Evolutionary conservation across 2,888 invertebrate species (phyloP), one percentile per base, ranked within the genome.

Genomic region (Vanessa cardui): DNA sequence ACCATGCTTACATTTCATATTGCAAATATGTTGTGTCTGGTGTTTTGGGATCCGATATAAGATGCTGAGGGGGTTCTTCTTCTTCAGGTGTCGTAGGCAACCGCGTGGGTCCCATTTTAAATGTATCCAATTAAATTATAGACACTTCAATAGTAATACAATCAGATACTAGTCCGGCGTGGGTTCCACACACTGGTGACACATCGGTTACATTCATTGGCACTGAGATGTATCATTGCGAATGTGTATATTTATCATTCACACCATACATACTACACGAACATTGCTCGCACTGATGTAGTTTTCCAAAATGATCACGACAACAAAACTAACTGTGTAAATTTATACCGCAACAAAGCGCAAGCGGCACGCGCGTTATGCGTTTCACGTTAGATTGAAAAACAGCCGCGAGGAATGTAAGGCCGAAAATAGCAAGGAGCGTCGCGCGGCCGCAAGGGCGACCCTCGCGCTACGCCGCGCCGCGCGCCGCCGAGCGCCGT

Each of bases 331-430:
- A 50, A 59, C 54, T 45, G 33, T 63, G 20, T 49, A 45, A 31
- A 45, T 54, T 33, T 47, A 72, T 21, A 12, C 47, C 39, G 56
- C 20, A 66, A 77, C 74, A 77, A 82, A 87, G 80, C 85, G 80
- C 84, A 82, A 81, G 84, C 90, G 87, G 86, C 88, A 83, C 82
- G 86, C 87, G 85, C 89, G 89, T 85, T 87, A 85, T 88, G 84
- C 84, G 89, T 88, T 91, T 85, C 89, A 89, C 90, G 89, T 91
- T 90, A 88, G 90, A 90, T 90, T 90, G 90, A 88, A 92, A 92
- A 91, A 89, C 91, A 91, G 86, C 87, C 84, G 87, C 79, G 84
- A 87, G 92, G 92, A 92, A 92, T 92, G 91, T 84, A 89, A 86
- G 84, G 88, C 89, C 88, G 84, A 90, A 92, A 92, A 92, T 92